Conservation (phyloP, 2,797 vertebrate genomes). For the Cichlasoma orientale region DNA sequence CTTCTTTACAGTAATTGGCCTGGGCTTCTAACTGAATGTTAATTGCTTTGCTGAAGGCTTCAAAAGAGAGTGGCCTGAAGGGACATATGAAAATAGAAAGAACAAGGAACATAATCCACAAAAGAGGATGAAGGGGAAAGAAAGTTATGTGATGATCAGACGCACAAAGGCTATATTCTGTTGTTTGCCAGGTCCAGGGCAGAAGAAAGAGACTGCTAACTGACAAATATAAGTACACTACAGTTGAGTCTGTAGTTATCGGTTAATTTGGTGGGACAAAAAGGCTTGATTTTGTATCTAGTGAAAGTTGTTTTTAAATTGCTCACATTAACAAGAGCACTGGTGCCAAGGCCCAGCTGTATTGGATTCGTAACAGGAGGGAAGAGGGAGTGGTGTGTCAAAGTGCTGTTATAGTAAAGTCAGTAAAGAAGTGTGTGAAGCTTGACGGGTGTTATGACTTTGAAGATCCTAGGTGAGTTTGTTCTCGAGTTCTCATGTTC, state of each 20-base stretch:
- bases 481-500: too few species aligned
- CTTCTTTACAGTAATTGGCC: conserved; percentile 26
- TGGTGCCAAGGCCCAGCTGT: too few species aligned
- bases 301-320: too few species aligned
- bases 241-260: background rate
- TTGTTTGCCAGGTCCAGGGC: background rate
- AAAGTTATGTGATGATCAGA: conserved; percentile 22
- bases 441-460: too few species aligned
- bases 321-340: too few species aligned
- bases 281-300: too few species aligned
- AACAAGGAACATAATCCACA: conserved; percentile 25
- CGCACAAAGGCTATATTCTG: background rate
- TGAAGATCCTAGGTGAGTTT: too few species aligned
- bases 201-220: background rate
- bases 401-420: too few species aligned
- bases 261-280: too few species aligned
- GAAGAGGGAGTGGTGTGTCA: too few species aligned
- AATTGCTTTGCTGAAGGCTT: conserved; percentile 54
- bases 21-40: conserved; percentile 3
- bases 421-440: too few species aligned
- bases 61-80: conserved; percentile 17
- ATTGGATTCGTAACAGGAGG: too few species aligned
- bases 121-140: conserved; percentile 8
- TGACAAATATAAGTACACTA: background rate
- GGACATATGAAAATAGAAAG: conserved; percentile 39